These are phyloP conservation scores for Tricholauxania praeusta DNA, from an alignment of 2,888 invertebrate genomes.

Conservation along the genomic window DNA sequence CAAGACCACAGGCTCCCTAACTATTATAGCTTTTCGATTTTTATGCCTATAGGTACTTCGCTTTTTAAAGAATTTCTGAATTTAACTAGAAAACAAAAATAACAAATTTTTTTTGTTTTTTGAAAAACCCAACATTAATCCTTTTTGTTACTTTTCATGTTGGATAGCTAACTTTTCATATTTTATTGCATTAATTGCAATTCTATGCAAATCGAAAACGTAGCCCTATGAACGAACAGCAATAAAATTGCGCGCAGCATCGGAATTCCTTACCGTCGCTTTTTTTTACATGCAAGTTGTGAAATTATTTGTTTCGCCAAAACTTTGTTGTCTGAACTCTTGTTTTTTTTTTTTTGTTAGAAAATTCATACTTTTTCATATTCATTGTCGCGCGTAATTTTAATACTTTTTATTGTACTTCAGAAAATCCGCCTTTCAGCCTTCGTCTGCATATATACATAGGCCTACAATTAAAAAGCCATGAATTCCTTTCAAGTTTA, in stretches of 20 bases:
- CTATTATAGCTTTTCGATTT: too few species aligned
- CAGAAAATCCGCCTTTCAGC: slow-evolving; percentile 16
- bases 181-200: slow-evolving; percentile 49
- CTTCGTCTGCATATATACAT: slow-evolving; percentile 47
- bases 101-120: background rate
- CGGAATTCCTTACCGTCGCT: slow-evolving; percentile 30
- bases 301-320: slow-evolving; percentile 33
- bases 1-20: too few species aligned
- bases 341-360: slow-evolving; percentile 17
- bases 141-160: background rate
- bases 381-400: slow-evolving; percentile 38
- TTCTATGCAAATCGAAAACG: slow-evolving; percentile 49
- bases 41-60: too few species aligned
- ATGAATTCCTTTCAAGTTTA: slow-evolving; percentile 18
- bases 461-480: background rate
- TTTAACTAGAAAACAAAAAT: too few species aligned
- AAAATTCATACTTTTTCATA: slow-evolving; percentile 28
- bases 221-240: slow-evolving; percentile 34
- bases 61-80: too few species aligned
- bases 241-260: slow-evolving; percentile 34
- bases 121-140: background rate
- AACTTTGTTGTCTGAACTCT: slow-evolving; percentile 20
- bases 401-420: slow-evolving; percentile 35
- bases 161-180: background rate
- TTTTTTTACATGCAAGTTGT: slow-evolving; percentile 7